Percentiles rank a stretch among this genome's conserved stretches.
These are phyloP conservation scores for Trisateles emortualis DNA, from an alignment of 2,888 invertebrate species.

Conservation along the genomic window DNA sequence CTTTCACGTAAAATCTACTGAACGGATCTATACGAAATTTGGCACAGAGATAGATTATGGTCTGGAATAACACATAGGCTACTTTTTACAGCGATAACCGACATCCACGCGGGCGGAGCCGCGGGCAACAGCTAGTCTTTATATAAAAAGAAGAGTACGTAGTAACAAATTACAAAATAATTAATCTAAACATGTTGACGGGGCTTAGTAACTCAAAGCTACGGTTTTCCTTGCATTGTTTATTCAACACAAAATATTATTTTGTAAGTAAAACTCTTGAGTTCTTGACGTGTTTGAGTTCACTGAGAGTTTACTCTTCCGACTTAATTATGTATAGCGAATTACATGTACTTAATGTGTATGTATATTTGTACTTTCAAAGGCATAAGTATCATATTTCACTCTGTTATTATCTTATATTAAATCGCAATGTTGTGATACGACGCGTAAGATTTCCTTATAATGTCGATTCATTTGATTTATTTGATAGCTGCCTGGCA, in stretches of 20 bases:
- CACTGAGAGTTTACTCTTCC: slow-evolving; percentile 23
- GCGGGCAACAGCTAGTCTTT: too few species aligned
- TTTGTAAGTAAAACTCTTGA: neutral
- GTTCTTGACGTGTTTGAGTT: slow-evolving; percentile 6
- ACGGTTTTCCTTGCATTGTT: neutral
- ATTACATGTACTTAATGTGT: neutral
- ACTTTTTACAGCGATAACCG: too few species aligned
- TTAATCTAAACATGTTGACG: neutral
- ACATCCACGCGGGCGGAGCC: too few species aligned
- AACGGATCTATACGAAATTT: too few species aligned
- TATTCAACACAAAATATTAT: neutral
- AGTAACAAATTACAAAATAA: neutral
- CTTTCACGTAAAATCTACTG: too few species aligned
- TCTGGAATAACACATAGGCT: too few species aligned
- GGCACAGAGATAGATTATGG: too few species aligned
- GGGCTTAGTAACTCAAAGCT: neutral
- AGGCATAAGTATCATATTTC: neutral
- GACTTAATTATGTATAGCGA: slow-evolving; percentile 17
- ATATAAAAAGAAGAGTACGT: too few species aligned
- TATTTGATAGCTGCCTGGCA: too few species aligned
- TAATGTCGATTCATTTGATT: neutral
- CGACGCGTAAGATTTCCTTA: neutral
- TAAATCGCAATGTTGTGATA: neutral
- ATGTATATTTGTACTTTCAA: neutral
- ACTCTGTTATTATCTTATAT: neutral